A percentile compares a stretch with the other conserved stretches of the same genome.
phyloP scores from a whole-genome alignment of 2,113 vertebrate genomes.

The Chaenocephalus aceratus region DNA sequence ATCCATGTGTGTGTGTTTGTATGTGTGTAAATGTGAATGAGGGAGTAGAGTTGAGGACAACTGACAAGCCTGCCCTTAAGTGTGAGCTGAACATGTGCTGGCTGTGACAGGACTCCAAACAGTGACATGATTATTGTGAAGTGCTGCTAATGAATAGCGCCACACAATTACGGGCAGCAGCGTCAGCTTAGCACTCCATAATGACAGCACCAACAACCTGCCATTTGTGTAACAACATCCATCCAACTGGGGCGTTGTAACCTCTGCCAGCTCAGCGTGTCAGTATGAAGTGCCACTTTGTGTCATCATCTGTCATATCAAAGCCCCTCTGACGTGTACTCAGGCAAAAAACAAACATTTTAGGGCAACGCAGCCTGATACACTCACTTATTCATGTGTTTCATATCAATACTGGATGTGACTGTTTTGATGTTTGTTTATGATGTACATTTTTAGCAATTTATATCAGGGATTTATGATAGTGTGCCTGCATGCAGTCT shows the following conservation, averaged over 20 bases:
- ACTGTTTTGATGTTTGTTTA: slow-evolving; percentile 53
- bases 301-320: slow-evolving; percentile 63
- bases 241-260: slow-evolving; percentile 38
- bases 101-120: slow-evolving; percentile 70
- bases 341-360: slow-evolving; percentile 43
- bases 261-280: slow-evolving; percentile 8
- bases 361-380: slow-evolving; percentile 18
- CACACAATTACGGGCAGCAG: slow-evolving; percentile 58
- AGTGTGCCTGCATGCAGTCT: not conserved
- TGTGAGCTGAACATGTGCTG: slow-evolving; percentile 59
- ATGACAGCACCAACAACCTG: slow-evolving; percentile 67
- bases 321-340: slow-evolving; percentile 10
- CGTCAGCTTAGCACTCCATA: slow-evolving; percentile 27
- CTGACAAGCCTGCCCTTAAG: slow-evolving; percentile 58
- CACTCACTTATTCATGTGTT: slow-evolving; percentile 26
- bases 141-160: slow-evolving; percentile 65
- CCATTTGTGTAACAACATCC: slow-evolving; percentile 62
- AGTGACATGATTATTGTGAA: slow-evolving; percentile 66
- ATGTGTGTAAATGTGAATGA: slow-evolving; percentile 7
- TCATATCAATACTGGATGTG: not conserved
- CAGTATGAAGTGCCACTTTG: slow-evolving; percentile 49
- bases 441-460: not conserved
- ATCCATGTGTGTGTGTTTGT: slow-evolving; percentile 9
- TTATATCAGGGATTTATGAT: slow-evolving; percentile 22
- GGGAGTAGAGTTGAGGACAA: slow-evolving; percentile 7